phyloP scores from a whole-genome alignment of 2,888 invertebrate species.

The Diarsia rubi region DNA sequence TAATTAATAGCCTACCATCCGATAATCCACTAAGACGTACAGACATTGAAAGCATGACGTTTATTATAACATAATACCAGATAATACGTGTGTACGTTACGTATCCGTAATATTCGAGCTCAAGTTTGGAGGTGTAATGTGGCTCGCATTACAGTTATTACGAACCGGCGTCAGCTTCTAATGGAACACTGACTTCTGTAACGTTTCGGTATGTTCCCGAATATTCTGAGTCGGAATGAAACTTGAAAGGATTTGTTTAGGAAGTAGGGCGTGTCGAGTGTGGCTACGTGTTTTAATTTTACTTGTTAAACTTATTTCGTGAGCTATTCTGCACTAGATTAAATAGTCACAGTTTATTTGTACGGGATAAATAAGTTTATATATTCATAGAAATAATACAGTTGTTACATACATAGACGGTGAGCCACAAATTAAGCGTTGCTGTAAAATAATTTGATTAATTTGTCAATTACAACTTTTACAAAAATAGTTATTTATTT shows the following conservation, averaged over 20 bases:
- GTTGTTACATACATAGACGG: too few species aligned
- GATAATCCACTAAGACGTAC: neutral
- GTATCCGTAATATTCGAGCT: constrained; percentile 1
- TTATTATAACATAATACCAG: constrained; percentile 13
- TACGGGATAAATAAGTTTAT: too few species aligned
- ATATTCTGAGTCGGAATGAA: constrained; percentile 33
- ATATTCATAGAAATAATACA: too few species aligned
- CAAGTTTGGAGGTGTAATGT: constrained; percentile 47
- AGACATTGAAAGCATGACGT: constrained; percentile 1
- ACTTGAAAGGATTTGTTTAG: constrained; percentile 45
- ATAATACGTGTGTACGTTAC: constrained; percentile 9
- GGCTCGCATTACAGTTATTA: constrained; percentile 62
- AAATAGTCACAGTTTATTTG: neutral
- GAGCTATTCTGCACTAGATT: neutral
- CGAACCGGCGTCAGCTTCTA: constrained; percentile 49
- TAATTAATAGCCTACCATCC: neutral
- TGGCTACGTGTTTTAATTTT: constrained; percentile 9
- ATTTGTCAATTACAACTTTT: too few species aligned
- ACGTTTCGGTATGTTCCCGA: constrained; percentile 48
- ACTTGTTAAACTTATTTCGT: neutral
- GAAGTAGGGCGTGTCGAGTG: constrained; percentile 40
- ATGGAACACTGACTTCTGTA: constrained; percentile 58
- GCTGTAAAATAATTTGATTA: too few species aligned
- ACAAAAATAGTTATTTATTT: too few species aligned
- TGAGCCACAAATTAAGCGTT: too few species aligned